These are phyloP conservation scores for Zygogramma bicolorata DNA, from an alignment of 2,888 invertebrate genomes.

Conservation along the genomic window DNA sequence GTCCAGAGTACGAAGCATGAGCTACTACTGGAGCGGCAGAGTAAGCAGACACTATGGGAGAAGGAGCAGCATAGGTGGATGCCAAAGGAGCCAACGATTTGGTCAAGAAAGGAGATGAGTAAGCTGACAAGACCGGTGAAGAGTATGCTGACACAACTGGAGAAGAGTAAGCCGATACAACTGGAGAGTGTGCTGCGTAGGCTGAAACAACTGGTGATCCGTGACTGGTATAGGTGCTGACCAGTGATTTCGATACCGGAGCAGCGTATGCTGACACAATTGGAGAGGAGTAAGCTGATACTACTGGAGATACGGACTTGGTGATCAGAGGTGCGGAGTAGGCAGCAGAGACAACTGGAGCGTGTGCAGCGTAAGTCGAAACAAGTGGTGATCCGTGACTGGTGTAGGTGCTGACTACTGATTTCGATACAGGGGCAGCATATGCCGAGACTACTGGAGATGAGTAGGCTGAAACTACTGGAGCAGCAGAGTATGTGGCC, in stretches of 20 bases:
- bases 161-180: slow-evolving; percentile 66
- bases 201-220: slow-evolving; percentile 41
- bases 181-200: slow-evolving; percentile 64
- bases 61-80: no score
- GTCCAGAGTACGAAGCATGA: slow-evolving; percentile 4
- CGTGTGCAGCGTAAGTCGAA: slow-evolving; percentile 55
- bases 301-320: slow-evolving; percentile 35
- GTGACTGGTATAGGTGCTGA: slow-evolving; percentile 17
- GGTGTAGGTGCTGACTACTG: slow-evolving; percentile 71
- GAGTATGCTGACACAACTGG: slow-evolving; percentile 45
- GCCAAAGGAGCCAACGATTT: slow-evolving; percentile 8
- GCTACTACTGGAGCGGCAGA: slow-evolving; percentile 52
- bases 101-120: slow-evolving; percentile 37
- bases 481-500: no score
- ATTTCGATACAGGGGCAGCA: slow-evolving; percentile 63
- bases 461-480: no score
- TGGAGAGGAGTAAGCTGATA: slow-evolving; percentile 52
- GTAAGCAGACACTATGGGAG: slow-evolving; percentile 35
- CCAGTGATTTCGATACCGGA: slow-evolving; percentile 57
- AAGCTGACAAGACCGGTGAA: slow-evolving; percentile 69
- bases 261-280: slow-evolving; percentile 49
- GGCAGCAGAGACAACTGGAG: slow-evolving; percentile 29
- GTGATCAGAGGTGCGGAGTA: slow-evolving; percentile 42
- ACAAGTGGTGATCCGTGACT: slow-evolving; percentile 69
- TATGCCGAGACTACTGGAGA: no score